Conservation (phyloP, 2,113 vertebrate genomes). For the Amazona vittata region DNA sequence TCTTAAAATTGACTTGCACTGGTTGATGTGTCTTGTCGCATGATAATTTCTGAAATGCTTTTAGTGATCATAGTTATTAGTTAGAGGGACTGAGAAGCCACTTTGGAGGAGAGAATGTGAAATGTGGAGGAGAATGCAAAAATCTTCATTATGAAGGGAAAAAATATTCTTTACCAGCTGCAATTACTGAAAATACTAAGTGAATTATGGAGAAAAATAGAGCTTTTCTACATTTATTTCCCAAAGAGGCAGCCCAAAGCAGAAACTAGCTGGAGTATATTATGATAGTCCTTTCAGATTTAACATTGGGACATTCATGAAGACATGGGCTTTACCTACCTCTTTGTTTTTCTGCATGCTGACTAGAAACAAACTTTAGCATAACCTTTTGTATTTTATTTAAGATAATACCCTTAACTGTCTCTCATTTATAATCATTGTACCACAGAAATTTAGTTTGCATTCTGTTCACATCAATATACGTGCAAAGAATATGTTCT, state of each 20-base stretch:
- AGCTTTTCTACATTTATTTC: background rate
- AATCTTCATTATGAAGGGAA: background rate
- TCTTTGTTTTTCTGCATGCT: constrained; percentile 1
- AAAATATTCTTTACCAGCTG: background rate
- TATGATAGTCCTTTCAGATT: background rate
- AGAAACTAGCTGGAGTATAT: background rate
- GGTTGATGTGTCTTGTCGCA: constrained; percentile 31
- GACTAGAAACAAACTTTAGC: background rate
- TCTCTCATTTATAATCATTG: background rate
- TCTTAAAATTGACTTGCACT: constrained; percentile 3
- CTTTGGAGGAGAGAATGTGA: background rate
- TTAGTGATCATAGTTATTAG: background rate
- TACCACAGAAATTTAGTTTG: background rate
- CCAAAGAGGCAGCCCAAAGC: background rate
- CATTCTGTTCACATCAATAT: background rate
- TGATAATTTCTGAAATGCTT: background rate
- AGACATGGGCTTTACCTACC: background rate
- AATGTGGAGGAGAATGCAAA: background rate
- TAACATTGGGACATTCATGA: background rate
- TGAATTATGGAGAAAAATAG: background rate
- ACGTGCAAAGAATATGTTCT: background rate
- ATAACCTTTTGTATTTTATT: background rate
- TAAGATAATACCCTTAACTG: background rate
- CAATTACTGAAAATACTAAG: background rate
- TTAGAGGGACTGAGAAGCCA: background rate